phyloP scores from a whole-genome alignment of 2,113 vertebrate species.

The Brienomyrus longianalis region DNA sequence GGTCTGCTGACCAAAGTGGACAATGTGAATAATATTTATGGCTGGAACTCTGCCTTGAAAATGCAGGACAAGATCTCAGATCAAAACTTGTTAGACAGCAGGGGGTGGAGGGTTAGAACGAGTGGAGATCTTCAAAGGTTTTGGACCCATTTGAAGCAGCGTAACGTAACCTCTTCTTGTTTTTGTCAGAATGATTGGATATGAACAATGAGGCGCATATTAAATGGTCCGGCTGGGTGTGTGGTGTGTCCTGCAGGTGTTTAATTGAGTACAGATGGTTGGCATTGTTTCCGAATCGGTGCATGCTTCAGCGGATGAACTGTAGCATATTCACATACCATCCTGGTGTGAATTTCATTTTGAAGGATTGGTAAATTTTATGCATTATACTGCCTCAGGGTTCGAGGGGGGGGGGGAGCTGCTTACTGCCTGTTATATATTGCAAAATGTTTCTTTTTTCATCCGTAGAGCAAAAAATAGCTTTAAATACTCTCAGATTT shows the following conservation, averaged over 20 bases:
- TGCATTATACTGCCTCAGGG: not conserved
- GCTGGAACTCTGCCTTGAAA: not conserved
- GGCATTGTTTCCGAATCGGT: not conserved
- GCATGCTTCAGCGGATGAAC: not conserved
- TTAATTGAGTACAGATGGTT: not conserved
- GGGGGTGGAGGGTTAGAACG: not conserved
- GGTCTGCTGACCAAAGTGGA: not conserved
- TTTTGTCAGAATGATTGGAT: not conserved
- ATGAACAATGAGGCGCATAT: not conserved
- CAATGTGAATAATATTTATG: not conserved
- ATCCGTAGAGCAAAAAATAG: not conserved
- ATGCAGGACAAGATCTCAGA: not conserved
- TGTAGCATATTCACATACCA: not conserved
- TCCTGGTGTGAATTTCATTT: constrained; percentile 3
- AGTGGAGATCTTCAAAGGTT: not conserved
- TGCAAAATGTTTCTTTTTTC: not conserved
- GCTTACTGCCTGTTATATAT: not conserved
- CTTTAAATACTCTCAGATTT: not conserved
- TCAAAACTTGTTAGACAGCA: not conserved
- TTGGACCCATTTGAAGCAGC: not conserved
- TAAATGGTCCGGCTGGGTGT: not conserved
- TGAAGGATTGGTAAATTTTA: not conserved
- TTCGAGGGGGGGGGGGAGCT: too few species aligned
- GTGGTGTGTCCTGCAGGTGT: not conserved
- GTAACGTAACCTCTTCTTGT: not conserved